Evolutionary conservation across 2,113 vertebrate species (phyloP).

Genomic region (Diglossa brunneiventris): DNA sequence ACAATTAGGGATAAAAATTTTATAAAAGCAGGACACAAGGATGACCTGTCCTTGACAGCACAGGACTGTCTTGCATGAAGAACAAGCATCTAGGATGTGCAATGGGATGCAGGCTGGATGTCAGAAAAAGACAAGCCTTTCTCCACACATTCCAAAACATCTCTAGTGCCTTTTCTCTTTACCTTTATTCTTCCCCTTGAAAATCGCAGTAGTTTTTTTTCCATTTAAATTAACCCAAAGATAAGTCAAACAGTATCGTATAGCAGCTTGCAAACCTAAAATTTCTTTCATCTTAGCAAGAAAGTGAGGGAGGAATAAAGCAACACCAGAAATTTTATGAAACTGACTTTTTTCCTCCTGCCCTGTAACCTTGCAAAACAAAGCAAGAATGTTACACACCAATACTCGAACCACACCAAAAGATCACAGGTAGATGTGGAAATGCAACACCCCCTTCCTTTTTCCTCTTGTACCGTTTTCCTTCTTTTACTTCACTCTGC

Average conservation of each 20-base stretch:
- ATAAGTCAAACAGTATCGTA: not conserved
- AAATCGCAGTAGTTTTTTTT: not conserved
- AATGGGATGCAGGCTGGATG: not conserved
- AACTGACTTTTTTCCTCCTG: not conserved
- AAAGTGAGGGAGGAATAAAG: not conserved
- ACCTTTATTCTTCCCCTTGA: not conserved
- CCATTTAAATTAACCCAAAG: not conserved
- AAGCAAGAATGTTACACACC: not conserved
- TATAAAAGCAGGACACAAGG: not conserved
- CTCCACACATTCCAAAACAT: not conserved
- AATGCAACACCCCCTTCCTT: conserved; percentile 28
- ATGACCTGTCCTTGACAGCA: not conserved
- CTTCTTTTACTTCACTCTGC: not conserved
- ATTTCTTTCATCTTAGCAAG: not conserved
- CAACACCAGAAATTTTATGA: not conserved
- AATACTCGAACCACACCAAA: conserved; percentile 17
- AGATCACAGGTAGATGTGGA: not conserved
- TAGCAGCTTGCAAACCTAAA: not conserved
- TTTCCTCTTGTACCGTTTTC: not conserved
- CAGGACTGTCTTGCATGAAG: not conserved
- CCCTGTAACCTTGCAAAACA: conserved; percentile 8
- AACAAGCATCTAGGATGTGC: not conserved
- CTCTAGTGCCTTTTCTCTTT: not conserved
- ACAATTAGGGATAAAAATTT: not conserved
- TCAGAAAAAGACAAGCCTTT: not conserved